Base-by-base conservation (phyloP, 2,888 invertebrate genomes). In the Hirtodrosophila alboralis region DNA sequence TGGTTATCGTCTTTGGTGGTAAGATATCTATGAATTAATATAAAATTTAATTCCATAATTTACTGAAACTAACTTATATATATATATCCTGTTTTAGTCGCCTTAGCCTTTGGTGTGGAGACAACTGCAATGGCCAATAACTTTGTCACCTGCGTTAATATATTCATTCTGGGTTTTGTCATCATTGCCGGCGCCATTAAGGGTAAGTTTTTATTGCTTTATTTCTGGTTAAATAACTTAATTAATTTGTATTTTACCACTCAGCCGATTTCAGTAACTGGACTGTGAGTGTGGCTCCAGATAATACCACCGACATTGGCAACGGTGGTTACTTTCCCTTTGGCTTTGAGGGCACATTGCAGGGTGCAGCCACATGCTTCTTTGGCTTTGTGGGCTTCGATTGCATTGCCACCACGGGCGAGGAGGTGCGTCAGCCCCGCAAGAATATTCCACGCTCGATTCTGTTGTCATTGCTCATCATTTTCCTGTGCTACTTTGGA, bases 311-410 rank as follows among this genome's bases (percentile, higher is more conserved):
- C 2, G 57, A 84, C 14, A 91, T 91, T 0, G 98, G 98, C 0
- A 86, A 86, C 0, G 98, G 98, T 0, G 98, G 98, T 0, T 98
- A 97, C 90, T 93, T 96, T 86, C 98, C 98, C 0, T 98, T 94
- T 89, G 98, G 98, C 0, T 91, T 96, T 60, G 92, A 93, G 43
- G 98, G 97, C 0, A 93, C 95, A 1, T 92, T 97, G 89, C 92
- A 93, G 9, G 97, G 96, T 0, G 93, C 96, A 0, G 96, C 96
- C 0, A 94, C 95, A 48, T 96, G 96, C 85, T 96, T 96, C 90
- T 97, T 96, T 88, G 97, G 96, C 2, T 98, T 97, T 88, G 96
- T 97, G 4, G 98, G 98, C 0, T 98, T 98, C 88, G 98, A 98
- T 88, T 93, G 94, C 62, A 95, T 96, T 27, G 95, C 95, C 8